Evolutionary conservation across 2,113 vertebrate species (phyloP).

Genomic region (Xiphias gladius): DNA sequence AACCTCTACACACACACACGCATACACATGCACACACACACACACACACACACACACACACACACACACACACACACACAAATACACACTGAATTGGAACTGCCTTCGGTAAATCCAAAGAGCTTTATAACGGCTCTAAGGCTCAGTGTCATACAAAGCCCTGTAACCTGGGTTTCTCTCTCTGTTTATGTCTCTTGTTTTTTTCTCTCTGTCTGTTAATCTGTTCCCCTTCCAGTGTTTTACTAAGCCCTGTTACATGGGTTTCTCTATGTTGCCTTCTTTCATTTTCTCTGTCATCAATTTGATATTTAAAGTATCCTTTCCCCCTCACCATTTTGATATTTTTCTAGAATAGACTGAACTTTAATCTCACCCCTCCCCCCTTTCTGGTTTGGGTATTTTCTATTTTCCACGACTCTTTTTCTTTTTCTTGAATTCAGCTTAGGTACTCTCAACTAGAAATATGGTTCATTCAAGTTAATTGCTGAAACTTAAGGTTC

Average conservation of each 20-base stretch:
- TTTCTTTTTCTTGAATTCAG: not conserved
- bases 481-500: not conserved
- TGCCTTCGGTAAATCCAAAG: conserved; percentile 70
- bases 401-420: not conserved
- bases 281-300: conserved; percentile 5
- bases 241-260: not conserved
- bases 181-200: conserved; percentile 36
- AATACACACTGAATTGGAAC: conserved; percentile 54
- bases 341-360: not conserved
- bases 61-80: conserved; percentile 23
- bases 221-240: conserved; percentile 25
- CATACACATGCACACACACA: not conserved
- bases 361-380: not conserved
- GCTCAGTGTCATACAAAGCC: conserved; percentile 72
- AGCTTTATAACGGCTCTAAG: conserved; percentile 72
- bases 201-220: conserved; percentile 32
- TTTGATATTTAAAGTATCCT: not conserved
- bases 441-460: not conserved
- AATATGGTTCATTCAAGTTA: not conserved
- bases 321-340: not conserved
- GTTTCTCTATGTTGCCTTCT: not conserved
- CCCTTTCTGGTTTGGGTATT: not conserved
- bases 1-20: not conserved
- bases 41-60: conserved; percentile 21
- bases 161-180: conserved; percentile 47